These are phyloP conservation scores for Drosophila burlai DNA, from an alignment of 1,140 invertebrate species.

Conservation along the genomic window DNA sequence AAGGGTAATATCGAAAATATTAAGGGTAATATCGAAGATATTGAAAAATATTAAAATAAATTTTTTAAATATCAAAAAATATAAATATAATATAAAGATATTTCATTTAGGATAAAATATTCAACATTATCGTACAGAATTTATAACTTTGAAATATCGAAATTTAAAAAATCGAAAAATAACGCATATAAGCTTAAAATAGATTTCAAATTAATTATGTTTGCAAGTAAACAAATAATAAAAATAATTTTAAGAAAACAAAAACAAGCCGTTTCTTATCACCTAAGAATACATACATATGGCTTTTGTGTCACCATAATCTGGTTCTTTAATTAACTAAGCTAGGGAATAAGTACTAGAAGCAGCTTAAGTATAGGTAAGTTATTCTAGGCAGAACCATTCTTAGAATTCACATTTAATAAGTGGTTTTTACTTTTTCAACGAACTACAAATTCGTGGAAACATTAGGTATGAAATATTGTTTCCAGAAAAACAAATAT, in stretches of 20 bases:
- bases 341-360: neutral
- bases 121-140: too few relatives aligned
- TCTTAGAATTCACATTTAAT: neutral
- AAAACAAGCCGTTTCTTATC: neutral
- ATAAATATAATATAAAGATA: too few relatives aligned
- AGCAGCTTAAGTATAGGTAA: neutral
- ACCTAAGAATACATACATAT: neutral
- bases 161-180: too few relatives aligned
- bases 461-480: neutral
- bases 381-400: neutral
- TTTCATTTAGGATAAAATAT: too few relatives aligned
- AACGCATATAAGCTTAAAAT: neutral
- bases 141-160: too few relatives aligned
- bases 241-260: neutral
- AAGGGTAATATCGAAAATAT: too few relatives aligned
- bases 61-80: too few relatives aligned
- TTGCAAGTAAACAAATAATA: neutral
- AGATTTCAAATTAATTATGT: neutral
- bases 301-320: neutral
- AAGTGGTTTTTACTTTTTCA: neutral
- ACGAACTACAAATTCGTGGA: neutral
- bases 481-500: neutral
- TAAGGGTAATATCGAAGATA: too few relatives aligned
- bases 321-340: neutral
- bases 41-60: too few relatives aligned